Base-by-base conservation (phyloP, 1,140 invertebrate species). In the Mactra quadrangularis region DNA sequence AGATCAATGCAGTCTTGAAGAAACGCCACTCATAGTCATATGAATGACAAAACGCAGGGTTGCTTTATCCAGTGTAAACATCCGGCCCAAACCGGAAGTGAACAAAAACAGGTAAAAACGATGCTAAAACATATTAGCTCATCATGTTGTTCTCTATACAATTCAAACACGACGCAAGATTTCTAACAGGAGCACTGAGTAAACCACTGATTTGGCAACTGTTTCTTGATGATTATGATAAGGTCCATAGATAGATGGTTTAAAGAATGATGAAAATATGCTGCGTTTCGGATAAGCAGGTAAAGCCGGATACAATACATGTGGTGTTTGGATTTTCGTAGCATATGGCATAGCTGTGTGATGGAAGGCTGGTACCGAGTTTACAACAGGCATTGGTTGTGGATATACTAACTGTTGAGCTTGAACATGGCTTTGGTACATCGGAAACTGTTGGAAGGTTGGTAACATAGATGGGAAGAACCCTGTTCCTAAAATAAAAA, bases 131-230 rank as follows among this genome's bases (percentile, higher is more conserved):
- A n/a, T n/a, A n/a, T n/a, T n/a, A n/a, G n/a, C n/a, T n/a, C n/a
- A n/a, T n/a, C n/a, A n/a, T n/a, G n/a, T n/a, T n/a, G n/a, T n/a
- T n/a, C n/a, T n/a, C n/a, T n/a, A n/a, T n/a, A n/a, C n/a, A n/a
- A n/a, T n/a, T n/a, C n/a, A n/a, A n/a, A n/a, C n/a, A n/a, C 62
- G 38, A 13, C 62, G 35, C 19, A 66, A 45, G 25, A 66, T 66
- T 66, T 66, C 35, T n/a, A 35, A 66, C 41, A 66, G 25, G 7
- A 66, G 19, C 27, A 66, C 62, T 6, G 62, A 66, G 22, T 66
- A 66, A n/a, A 66, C 3, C 1, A 66, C 62, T 25, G 62, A 66
- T 66, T 66, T 66, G 4, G 62, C 27, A 2, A 66, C 41, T 66
- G 38, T 47, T 6, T 66, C 62, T 25, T 66, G 62, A 29, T 66